A percentile compares a stretch with the other conserved stretches of the same genome.
Evolutionary conservation across 2,113 vertebrate species (phyloP).

Genomic region (Alethe castanea): DNA sequence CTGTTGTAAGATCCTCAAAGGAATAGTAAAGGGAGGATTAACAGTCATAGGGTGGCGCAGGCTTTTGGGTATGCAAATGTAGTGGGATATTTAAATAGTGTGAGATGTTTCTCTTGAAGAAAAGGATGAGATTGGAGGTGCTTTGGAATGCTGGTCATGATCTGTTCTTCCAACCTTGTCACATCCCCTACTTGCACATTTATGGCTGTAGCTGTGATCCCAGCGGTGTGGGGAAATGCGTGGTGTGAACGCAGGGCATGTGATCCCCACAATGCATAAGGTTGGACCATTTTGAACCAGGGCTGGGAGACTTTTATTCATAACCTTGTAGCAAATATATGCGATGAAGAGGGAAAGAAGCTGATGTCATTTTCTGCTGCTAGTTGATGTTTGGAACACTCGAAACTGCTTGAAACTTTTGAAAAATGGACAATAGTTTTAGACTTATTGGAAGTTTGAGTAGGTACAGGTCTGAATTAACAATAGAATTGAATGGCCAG

Average conservation of each 20-base stretch:
- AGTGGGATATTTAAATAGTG: not conserved
- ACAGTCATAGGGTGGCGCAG: not conserved
- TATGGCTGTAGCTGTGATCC: not conserved
- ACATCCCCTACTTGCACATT: not conserved
- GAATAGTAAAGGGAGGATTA: not conserved
- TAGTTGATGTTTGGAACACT: not conserved
- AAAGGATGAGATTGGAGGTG: not conserved
- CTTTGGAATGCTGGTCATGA: not conserved
- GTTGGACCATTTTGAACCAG: not conserved
- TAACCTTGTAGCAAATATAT: not conserved
- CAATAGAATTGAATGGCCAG: not conserved
- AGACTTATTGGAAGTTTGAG: not conserved
- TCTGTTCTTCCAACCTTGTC: not conserved
- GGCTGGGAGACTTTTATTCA: not conserved
- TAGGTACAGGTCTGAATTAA: not conserved
- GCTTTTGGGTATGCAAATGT: not conserved
- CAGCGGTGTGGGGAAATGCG: not conserved
- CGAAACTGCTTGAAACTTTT: not conserved
- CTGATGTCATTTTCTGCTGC: not conserved
- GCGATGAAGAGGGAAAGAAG: not conserved
- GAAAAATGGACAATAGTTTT: not conserved
- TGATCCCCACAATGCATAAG: rapidly evolving
- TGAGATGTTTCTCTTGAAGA: not conserved
- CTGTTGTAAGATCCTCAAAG: not conserved
- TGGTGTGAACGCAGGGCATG: not conserved